Percentiles rank a stretch among this genome's conserved stretches.
Evolutionary conservation across 1,140 invertebrate genomes (phyloP).

Genomic region (Drosophila obscura): DNA sequence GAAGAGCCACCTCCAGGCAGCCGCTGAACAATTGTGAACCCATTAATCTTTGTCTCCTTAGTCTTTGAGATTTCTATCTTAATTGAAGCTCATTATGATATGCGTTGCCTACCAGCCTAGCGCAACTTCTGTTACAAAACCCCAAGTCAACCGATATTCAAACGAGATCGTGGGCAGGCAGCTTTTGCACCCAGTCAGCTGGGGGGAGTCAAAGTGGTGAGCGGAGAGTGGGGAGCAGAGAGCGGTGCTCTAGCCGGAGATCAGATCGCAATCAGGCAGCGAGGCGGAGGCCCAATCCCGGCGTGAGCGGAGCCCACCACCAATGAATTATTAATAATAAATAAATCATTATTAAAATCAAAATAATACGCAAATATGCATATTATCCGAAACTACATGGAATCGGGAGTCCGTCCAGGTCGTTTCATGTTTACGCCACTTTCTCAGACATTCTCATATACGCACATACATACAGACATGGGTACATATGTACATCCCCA

Average conservation of each 20-base stretch:
- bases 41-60: conserved; percentile 78
- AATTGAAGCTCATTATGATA: conserved; percentile 82
- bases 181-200: conserved; percentile 55
- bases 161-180: conserved; percentile 30
- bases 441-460: too few relatives aligned
- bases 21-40: conserved; percentile 73
- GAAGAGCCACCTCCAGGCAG: conserved; percentile 57
- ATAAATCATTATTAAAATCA: conserved; percentile 83
- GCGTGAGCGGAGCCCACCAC: conserved; percentile 73
- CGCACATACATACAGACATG: too few relatives aligned
- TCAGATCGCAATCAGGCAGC: conserved; percentile 71
- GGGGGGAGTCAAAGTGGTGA: not conserved
- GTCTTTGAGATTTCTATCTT: conserved; percentile 78
- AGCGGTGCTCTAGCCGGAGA: conserved; percentile 20
- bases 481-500: conserved; percentile 73
- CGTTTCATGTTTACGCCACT: conserved; percentile 56
- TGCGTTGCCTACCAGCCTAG: conserved; percentile 69
- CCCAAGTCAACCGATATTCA: conserved; percentile 17
- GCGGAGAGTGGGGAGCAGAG: conserved; percentile 15
- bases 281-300: conserved; percentile 24
- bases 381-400: conserved; percentile 65
- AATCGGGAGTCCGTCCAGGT: conserved; percentile 11
- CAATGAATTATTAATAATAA: conserved; percentile 83
- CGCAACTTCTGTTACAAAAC: conserved; percentile 63
- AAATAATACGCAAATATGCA: conserved; percentile 83